phyloP scores from a whole-genome alignment of 2,113 vertebrate species.

The Eretmochelys imbricata region DNA sequence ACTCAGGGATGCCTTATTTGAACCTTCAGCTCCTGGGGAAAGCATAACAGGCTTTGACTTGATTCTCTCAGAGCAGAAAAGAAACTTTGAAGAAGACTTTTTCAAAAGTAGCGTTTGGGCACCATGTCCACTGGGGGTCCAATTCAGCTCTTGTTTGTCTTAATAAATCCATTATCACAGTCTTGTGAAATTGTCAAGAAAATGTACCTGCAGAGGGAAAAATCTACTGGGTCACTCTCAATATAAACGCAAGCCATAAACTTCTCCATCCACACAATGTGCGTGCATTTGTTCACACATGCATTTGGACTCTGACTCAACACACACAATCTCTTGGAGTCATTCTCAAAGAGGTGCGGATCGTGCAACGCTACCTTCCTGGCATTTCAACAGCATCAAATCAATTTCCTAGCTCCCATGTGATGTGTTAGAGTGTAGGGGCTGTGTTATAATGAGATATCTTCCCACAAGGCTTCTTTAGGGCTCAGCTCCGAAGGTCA shows the following conservation, averaged over 20 bases:
- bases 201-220: not conserved
- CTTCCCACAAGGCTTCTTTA: not conserved
- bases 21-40: not conserved
- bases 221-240: not conserved
- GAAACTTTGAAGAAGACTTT: not conserved
- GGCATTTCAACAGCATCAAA: accelerated
- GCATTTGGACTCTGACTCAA: not conserved
- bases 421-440: not conserved
- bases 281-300: not conserved
- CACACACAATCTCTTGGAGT: not conserved
- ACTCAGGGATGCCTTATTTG: not conserved
- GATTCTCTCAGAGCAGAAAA: not conserved
- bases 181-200: not conserved
- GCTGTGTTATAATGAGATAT: not conserved
- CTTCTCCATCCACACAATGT: accelerated
- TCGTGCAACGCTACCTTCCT: not conserved
- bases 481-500: not conserved
- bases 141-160: not conserved
- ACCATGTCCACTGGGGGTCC: not conserved
- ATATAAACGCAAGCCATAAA: not conserved
- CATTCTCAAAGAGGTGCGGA: not conserved
- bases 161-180: not conserved
- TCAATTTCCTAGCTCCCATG: accelerated
- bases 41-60: not conserved
- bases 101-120: accelerated